A percentile compares a stretch with the other conserved stretches of the same genome.
phyloP scores from a whole-genome alignment of 2,113 vertebrate genomes.

The Ictalurus punctatus region DNA sequence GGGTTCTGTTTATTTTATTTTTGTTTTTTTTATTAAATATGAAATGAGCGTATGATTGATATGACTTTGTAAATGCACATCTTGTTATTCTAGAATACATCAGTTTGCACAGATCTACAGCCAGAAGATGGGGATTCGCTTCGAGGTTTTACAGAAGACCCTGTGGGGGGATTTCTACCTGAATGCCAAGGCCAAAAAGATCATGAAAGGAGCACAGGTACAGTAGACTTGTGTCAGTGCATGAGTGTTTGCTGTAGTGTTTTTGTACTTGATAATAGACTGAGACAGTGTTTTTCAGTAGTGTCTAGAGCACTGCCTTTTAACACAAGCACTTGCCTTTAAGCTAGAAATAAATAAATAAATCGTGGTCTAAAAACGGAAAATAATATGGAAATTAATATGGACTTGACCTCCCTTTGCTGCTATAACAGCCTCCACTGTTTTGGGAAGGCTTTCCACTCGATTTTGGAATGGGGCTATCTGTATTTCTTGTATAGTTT shows the following conservation, averaged over 20 bases:
- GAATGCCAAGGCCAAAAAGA: slow-evolving; percentile 90
- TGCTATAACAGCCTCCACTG: not conserved
- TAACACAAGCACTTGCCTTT: not conserved
- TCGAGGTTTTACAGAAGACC: slow-evolving; percentile 84
- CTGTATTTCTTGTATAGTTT: no score
- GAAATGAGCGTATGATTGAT: not conserved
- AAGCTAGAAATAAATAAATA: not conserved
- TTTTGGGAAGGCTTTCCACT: not conserved
- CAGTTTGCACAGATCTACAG: slow-evolving; percentile 93
- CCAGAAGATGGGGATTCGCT: slow-evolving; percentile 86
- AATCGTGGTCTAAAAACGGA: not conserved
- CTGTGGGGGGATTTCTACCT: slow-evolving; percentile 97
- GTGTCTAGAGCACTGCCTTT: not conserved
- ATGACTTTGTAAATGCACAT: not conserved
- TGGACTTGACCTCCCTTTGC: not conserved
- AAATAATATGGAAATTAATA: not conserved
- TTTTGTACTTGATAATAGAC: not conserved
- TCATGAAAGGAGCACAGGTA: slow-evolving; percentile 96
- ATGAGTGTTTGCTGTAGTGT: not conserved
- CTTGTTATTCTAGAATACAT: slow-evolving; percentile 77
- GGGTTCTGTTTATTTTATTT: not conserved
- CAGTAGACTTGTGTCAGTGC: not conserved
- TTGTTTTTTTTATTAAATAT: not conserved
- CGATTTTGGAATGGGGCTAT: not conserved
- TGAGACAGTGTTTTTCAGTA: not conserved